Evolutionary conservation across 2,888 invertebrate genomes (phyloP), one percentile per base, ranked within the genome.

Genomic region (Lepidochrysops patricia): DNA sequence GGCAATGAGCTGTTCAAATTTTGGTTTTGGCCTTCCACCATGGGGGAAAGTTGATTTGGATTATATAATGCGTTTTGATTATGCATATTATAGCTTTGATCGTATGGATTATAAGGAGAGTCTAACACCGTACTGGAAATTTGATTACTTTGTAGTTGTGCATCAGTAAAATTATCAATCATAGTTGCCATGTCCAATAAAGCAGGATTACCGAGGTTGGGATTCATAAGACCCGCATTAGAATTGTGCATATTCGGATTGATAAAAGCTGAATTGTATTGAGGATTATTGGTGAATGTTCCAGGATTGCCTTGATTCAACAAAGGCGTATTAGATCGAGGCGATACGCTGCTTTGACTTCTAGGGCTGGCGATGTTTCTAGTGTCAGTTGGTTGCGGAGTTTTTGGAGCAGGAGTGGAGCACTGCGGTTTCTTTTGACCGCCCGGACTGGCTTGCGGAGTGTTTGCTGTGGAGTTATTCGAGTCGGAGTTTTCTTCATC

Each of bases 41-140:
- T 76, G 49, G 92, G 84, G 19, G 91, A 83, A 0, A 91, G 83
- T 64, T 91, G 90, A 58, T 90, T 91, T 0, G 90, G 83, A 57
- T 90, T 85, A 62, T 92, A 93, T 70, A 92, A 79, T 60, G 90
- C 85, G 71, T 91, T 92, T 67, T 93, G 92, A 70, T 92, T 92
- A 70, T 93, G 93, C 50, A 93, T 87, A 64, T 92, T 93, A 66
- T 92, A 92, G 71, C 90, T 91, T 73, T 92, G 92, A 64, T 92
- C 92, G 52, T 92, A 92, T 27, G 92, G 81, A 66, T 89, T 89
- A 66, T 92, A 92, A 7, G 93, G 92, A 2, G 92, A 92, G 74
- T 95, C 95, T 69, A 95, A 80, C 4, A 95, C 95, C 12, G 95
- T 96, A 72, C 96, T 96, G 37, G 96, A 95, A 66, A 95, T 95